Conservation (phyloP, 2,113 vertebrate genomes). For the Podiceps cristatus region DNA sequence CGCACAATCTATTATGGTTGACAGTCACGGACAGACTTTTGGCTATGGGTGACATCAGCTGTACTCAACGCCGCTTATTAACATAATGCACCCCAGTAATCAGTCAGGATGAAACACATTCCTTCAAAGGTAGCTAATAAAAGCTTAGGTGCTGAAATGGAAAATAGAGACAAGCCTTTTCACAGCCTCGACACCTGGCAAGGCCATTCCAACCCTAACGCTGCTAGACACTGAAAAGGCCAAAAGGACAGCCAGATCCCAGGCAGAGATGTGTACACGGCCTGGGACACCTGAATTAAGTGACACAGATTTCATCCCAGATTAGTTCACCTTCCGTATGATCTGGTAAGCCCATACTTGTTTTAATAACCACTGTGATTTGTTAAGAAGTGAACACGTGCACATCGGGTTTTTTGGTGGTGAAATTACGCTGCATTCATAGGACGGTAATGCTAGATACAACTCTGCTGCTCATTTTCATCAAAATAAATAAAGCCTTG, state of each 20-base stretch:
- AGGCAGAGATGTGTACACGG: accelerated
- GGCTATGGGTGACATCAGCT: neutral
- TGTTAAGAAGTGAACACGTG: neutral
- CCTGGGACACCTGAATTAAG: neutral
- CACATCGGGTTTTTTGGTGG: neutral
- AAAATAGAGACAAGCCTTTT: neutral
- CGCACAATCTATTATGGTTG: neutral
- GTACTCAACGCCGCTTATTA: neutral
- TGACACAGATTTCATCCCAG: neutral
- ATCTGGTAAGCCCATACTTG: accelerated
- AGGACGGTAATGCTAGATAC: neutral
- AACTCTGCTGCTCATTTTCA: neutral
- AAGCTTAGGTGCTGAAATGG: neutral
- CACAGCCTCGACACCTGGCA: accelerated
- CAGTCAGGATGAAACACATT: neutral
- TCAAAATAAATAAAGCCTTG: neutral
- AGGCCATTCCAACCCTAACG: neutral
- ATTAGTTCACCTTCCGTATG: neutral
- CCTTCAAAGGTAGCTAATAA: neutral
- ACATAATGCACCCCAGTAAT: neutral
- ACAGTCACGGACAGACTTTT: neutral
- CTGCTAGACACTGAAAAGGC: neutral
- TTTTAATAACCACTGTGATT: neutral
- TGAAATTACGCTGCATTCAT: neutral
- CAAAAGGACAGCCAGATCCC: neutral